Evolutionary conservation across 1,140 invertebrate species (phyloP).

Genomic region (Muscidifurax raptorellus): DNA sequence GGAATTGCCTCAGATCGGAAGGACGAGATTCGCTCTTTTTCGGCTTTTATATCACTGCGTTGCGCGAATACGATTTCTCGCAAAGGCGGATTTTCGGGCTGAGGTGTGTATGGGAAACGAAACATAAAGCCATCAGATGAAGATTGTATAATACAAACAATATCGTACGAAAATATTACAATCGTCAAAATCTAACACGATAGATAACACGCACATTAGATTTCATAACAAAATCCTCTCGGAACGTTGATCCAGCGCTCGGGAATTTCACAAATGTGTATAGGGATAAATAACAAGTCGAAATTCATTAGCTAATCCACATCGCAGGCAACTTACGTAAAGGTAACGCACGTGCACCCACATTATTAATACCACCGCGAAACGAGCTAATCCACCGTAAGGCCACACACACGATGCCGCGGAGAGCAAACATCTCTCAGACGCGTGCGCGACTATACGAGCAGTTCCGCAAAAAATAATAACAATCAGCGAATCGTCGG

Average conservation of each 20-base stretch:
- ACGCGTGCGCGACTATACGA: not conserved
- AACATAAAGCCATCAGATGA: no score
- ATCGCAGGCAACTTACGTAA: no score
- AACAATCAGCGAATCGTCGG: constrained; percentile 47
- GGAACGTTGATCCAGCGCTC: no score
- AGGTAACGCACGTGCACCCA: no score
- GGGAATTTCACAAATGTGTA: not conserved
- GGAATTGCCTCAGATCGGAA: constrained; percentile 18
- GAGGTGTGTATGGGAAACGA: not conserved
- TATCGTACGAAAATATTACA: no score
- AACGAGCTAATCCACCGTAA: not conserved
- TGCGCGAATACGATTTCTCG: not conserved
- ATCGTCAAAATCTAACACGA: no score
- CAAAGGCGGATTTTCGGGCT: not conserved
- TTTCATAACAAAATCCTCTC: not conserved
- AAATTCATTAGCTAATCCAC: not conserved
- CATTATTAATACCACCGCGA: no score
- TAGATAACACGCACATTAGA: no score
- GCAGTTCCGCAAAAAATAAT: constrained; percentile 51
- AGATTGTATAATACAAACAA: no score
- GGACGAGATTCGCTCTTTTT: constrained; percentile 22
- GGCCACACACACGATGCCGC: not conserved
- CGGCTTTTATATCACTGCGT: constrained; percentile 26
- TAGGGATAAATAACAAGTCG: not conserved
- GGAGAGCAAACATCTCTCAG: constrained; percentile 33